Evolutionary conservation across 1,140 invertebrate genomes (phyloP).

Genomic region (Cydia splendana): DNA sequence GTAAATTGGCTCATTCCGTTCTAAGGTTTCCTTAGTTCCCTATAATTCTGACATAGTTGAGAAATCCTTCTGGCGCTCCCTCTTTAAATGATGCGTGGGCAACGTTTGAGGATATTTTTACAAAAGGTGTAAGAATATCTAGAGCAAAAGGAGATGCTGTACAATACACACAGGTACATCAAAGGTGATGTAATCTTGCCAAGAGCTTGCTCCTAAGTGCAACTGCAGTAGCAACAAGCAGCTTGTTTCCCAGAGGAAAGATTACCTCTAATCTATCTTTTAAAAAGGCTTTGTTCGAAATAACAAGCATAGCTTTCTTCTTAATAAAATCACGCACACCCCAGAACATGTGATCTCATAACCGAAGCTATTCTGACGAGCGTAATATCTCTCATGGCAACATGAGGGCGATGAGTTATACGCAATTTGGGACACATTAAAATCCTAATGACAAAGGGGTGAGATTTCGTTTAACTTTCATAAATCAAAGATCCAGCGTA

Average conservation of each 20-base stretch:
- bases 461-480: neutral
- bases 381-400: neutral
- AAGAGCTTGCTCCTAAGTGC: no score
- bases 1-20: no score
- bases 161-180: no score
- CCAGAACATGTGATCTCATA: neutral
- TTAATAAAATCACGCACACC: neutral
- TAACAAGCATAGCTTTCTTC: neutral
- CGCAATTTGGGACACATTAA: neutral
- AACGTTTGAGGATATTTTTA: no score
- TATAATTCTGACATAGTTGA: no score
- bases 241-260: neutral
- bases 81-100: no score
- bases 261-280: neutral
- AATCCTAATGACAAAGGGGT: constrained; percentile 4
- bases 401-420: neutral
- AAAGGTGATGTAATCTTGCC: no score
- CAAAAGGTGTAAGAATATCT: no score
- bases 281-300: neutral
- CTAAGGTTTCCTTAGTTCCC: no score
- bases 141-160: no score
- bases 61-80: no score
- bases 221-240: no score
- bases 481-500: neutral
- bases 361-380: neutral